Evolutionary conservation across 2,113 vertebrate species (phyloP).

Genomic region (Verasper variegatus): DNA sequence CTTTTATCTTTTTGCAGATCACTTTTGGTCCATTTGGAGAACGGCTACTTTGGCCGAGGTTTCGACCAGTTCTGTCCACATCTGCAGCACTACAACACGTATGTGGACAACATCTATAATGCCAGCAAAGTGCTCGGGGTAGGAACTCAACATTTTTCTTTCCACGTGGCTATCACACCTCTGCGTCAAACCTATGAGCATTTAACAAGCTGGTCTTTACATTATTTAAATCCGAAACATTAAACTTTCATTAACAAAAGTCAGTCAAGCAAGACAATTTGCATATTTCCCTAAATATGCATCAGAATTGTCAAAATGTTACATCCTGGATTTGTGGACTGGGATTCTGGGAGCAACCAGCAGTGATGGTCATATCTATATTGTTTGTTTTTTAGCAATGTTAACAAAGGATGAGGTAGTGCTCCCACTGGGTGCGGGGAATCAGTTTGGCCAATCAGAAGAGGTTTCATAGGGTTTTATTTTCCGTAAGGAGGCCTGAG

Average conservation of each 20-base stretch:
- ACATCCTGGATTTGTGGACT: too few relatives aligned
- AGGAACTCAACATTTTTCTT: slow-evolving; percentile 42
- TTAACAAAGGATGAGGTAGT: not conserved
- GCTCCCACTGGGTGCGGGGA: too few relatives aligned
- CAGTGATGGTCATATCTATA: too few relatives aligned
- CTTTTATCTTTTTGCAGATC: slow-evolving; percentile 46
- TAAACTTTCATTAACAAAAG: too few relatives aligned
- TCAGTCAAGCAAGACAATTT: not conserved
- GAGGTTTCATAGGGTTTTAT: too few relatives aligned
- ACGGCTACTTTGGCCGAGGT: slow-evolving; percentile 78
- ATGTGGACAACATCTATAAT: slow-evolving; percentile 84
- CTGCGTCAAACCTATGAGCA: not conserved
- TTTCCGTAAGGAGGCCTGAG: too few relatives aligned
- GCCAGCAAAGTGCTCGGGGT: slow-evolving; percentile 86
- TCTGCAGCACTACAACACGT: slow-evolving; percentile 83
- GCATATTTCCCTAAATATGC: too few relatives aligned
- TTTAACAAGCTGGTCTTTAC: not conserved
- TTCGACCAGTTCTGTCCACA: slow-evolving; percentile 85
- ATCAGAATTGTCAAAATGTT: not conserved
- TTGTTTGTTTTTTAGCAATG: too few relatives aligned
- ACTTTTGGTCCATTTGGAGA: slow-evolving; percentile 84
- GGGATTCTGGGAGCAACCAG: not conserved
- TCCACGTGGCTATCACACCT: not conserved
- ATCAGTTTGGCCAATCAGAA: too few relatives aligned
- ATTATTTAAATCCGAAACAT: not conserved